Evolutionary conservation across 1,140 invertebrate genomes (phyloP).

Genomic region (Drosophila triauraria): DNA sequence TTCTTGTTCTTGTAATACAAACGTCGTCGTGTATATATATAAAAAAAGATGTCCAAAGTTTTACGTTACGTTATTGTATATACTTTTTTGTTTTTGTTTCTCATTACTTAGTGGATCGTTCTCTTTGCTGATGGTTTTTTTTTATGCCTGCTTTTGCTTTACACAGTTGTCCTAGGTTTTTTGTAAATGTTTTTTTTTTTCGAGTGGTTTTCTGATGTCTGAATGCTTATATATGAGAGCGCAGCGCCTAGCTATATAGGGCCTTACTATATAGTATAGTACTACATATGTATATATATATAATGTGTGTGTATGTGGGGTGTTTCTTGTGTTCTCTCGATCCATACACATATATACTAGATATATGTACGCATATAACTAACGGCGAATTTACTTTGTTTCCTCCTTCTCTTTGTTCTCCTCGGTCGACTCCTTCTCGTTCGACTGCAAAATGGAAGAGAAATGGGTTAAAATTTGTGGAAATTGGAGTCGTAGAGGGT

Average conservation of each 20-base stretch:
- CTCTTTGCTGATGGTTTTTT: constrained; percentile 55
- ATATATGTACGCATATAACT: constrained; percentile 68
- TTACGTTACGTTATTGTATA: constrained; percentile 83
- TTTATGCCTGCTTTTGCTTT: constrained; percentile 62
- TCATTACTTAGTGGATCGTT: constrained; percentile 74
- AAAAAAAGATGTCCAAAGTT: constrained; percentile 84
- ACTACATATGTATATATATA: constrained; percentile 74
- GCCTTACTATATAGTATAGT: constrained; percentile 79
- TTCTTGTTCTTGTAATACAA: constrained; percentile 65
- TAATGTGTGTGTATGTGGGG: constrained; percentile 76
- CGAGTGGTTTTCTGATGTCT: constrained; percentile 56
- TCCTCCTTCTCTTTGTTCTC: constrained; percentile 91
- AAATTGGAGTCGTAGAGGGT: neutral
- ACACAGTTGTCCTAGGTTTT: constrained; percentile 74
- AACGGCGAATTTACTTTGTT: constrained; percentile 82
- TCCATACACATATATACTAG: constrained; percentile 64
- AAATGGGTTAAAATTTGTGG: neutral
- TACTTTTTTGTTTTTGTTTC: constrained; percentile 63
- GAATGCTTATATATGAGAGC: constrained; percentile 81
- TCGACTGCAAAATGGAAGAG: constrained; percentile 84
- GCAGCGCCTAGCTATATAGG: constrained; percentile 73
- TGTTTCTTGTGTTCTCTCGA: constrained; percentile 37
- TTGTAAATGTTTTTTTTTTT: constrained; percentile 57
- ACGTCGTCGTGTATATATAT: constrained; percentile 78
- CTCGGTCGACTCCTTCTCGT: constrained; percentile 89